Conservation (phyloP, 1,140 invertebrate genomes). For the Heterodera schachtii region DNA sequence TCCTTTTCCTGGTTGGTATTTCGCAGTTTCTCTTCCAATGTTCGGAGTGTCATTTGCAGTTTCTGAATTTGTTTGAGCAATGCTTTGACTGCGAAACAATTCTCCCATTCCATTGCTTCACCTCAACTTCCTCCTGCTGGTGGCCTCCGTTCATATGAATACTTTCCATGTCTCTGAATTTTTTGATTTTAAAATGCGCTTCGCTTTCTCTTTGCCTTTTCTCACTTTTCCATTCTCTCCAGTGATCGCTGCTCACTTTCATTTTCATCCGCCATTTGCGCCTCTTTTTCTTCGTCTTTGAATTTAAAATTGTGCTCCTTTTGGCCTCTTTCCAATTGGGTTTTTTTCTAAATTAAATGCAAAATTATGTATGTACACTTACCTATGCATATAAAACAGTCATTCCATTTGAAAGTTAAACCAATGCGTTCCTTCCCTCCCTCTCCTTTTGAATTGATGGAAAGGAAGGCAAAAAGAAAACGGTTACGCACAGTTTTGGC, state of each 20-base stretch:
- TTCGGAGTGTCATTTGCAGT: constrained; percentile 15
- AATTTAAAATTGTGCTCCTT: neutral
- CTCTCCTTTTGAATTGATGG: neutral
- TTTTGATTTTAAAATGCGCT: neutral
- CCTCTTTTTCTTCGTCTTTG: neutral
- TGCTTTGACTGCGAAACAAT: neutral
- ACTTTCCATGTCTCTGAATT: neutral
- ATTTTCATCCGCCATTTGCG: neutral
- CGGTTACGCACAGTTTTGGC: neutral
- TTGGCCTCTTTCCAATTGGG: neutral
- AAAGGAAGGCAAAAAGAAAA: neutral
- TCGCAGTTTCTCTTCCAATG: constrained; percentile 33
- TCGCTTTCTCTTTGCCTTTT: neutral
- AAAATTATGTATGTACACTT: too few relatives aligned
- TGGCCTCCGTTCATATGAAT: neutral
- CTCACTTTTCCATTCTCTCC: neutral
- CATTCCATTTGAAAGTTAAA: too few relatives aligned
- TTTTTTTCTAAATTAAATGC: too few relatives aligned
- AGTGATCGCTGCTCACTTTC: neutral
- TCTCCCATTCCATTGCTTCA: neutral
- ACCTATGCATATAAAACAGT: too few relatives aligned
- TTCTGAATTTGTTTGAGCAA: neutral
- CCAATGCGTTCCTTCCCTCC: too few relatives aligned
- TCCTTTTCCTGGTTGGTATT: constrained; percentile 37
- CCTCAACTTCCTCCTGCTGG: neutral